Conservation (phyloP, 2,113 vertebrate species). For the Sus scrofa region DNA sequence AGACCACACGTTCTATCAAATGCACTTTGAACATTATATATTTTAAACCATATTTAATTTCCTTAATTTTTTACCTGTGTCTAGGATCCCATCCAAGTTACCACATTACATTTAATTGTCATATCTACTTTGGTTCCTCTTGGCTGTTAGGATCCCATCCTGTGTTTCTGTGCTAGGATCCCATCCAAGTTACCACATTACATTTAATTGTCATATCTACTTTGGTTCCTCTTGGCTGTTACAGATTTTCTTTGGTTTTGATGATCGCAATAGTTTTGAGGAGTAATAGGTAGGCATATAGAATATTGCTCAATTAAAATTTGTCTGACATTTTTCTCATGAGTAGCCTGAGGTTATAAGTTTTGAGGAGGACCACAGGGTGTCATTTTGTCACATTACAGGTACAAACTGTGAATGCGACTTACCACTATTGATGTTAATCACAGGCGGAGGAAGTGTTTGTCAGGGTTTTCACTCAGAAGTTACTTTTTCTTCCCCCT, state of each 20-base stretch:
- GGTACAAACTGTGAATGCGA: background rate
- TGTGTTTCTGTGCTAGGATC: background rate
- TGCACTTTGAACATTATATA: background rate
- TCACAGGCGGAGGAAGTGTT: background rate
- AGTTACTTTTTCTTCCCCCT: background rate
- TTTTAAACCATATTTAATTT: background rate
- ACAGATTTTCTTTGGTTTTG: background rate
- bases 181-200: background rate
- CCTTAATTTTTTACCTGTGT: background rate
- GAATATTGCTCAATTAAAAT: background rate
- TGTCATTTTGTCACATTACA: background rate
- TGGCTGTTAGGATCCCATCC: no score
- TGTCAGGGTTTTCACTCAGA: background rate
- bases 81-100: background rate
- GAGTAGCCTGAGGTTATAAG: background rate
- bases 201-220: background rate
- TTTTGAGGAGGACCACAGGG: background rate
- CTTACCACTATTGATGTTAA: background rate
- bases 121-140: background rate
- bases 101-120: background rate
- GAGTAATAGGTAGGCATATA: background rate
- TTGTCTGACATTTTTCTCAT: background rate
- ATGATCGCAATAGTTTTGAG: background rate
- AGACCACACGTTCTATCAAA: background rate
- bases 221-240: background rate